Base-by-base conservation (phyloP, 2,797 vertebrate species). In the Parotocinclus haroldoi region DNA sequence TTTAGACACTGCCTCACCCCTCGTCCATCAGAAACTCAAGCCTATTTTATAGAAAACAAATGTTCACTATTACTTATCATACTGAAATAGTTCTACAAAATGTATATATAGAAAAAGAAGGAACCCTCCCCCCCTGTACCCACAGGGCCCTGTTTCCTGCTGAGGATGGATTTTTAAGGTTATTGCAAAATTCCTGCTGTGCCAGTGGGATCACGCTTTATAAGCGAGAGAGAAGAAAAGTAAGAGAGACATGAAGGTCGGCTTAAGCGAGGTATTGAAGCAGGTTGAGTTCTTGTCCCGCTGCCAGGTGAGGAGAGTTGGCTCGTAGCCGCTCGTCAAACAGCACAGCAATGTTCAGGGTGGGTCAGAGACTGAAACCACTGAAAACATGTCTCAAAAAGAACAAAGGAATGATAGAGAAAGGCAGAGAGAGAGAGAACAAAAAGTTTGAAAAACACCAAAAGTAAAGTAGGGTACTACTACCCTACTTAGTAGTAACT, bases 101-200 rank as follows among this genome's bases (percentile, higher is more conserved):
- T n/a, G n/a, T 27, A 27, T 27, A 5, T 27, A 27, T 27, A 27
- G 27, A 27, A 27, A 27, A 27, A 27, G 27, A 27, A 27, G 5
- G 27, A 27, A 27, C 2, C 27, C 27, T 5, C 27, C 27, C 27
- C 27, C 27, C 27, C 5, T 27, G 2, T 27, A 39, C 55, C 40
- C 55, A 48, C 9, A 36, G 63, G 42, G 14, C 42, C 12, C 11
- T 10, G 49, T 37, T 67, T 70, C 59, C 64, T 68, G 59, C 46
- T 49, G 50, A 72, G 67, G 63, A 76, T 61, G 37, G 59, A 76
- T 55, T 72, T 78, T 70, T 68, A 58, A 51, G 63, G 75, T 75
- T 77, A 77, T 79, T 79, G 69, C 42, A 71, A 77, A 72, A 79
- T 75, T 77, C 78, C 78, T 75, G 51, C 64, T 55, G 14, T 68